Evolutionary conservation across 2,797 vertebrate genomes (phyloP).

Genomic region (Esox lucius): DNA sequence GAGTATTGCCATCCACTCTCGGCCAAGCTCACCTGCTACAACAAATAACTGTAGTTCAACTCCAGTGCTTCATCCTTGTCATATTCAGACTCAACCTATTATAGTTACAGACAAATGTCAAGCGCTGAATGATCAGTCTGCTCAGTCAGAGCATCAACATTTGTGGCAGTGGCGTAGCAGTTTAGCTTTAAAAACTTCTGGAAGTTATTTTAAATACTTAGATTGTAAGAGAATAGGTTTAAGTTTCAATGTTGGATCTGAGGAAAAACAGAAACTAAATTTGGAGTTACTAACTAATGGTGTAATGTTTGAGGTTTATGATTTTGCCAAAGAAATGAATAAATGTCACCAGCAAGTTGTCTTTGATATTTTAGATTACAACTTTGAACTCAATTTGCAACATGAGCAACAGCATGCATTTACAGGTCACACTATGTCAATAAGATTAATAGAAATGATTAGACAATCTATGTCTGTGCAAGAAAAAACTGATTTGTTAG

Average conservation of each 20-base stretch:
- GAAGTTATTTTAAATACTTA: constrained; percentile 19
- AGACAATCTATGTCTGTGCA: no score
- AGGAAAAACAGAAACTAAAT: constrained; percentile 37
- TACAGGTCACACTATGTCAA: neutral
- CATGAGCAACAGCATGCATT: no score
- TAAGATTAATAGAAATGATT: neutral
- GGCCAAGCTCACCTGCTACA: no score
- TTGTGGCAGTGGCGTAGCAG: no score
- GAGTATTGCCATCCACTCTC: no score
- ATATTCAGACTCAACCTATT: no score
- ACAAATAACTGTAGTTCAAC: no score
- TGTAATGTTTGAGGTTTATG: constrained; percentile 43
- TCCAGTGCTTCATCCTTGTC: no score
- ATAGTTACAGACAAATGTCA: no score
- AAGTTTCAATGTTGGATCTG: constrained; percentile 43
- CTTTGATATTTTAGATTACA: constrained; percentile 36
- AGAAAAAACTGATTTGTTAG: no score
- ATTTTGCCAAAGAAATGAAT: neutral
- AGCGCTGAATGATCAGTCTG: no score
- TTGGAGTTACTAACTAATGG: constrained; percentile 27
- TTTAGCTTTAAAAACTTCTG: neutral
- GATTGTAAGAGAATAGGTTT: constrained; percentile 23
- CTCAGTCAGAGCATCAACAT: no score
- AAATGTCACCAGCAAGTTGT: constrained; percentile 32
- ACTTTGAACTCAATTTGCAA: neutral